Base-by-base conservation (phyloP, 2,888 invertebrate genomes). In the Argyresthia goedartella region DNA sequence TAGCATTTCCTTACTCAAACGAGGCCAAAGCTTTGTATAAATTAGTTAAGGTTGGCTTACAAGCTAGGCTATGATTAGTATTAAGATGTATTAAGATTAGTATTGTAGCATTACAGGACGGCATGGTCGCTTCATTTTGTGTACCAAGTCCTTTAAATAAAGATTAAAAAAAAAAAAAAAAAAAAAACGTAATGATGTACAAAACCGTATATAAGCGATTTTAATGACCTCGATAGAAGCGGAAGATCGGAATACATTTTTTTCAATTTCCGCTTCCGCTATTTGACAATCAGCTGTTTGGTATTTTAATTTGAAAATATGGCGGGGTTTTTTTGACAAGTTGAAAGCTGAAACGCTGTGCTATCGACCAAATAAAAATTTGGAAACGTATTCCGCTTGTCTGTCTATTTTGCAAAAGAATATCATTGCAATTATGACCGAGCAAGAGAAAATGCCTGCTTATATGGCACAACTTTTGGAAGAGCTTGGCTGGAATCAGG, bases 401-500 rank as follows among this genome's bases (percentile, higher is more conserved):
- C 8, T 46, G 10, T 25, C 25, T 7, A 7, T 7, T 33, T 14
- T 43, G 14, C 10, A 43, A 43, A 43, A 11, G 43, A 13, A n/a
- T 8, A 43, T n/a, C 10, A 43, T 13, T 14, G n/a, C 13, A 14
- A 14, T 4, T 43, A n/a, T 44, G 50, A 62, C 36, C 47, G 84
- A 60, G 61, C 52, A 74, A 68, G 53, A 55, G 60, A 13, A 39
- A 51, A 16, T 50, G 50, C 79, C 81, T 2, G 66, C 69, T 43
- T 86, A 88, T 59, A 88, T 93, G 66, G 87, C 89, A 44, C 89
- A 91, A 60, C 81, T 93, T 53, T 74, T 94, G 54, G 89, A 89
- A 59, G 88, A 91, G 59, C 81, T 94, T 54, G 94, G 93, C 2
- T 94, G 93, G 92, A 88, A 89, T 53, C 90, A 92, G 64, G 94